A percentile compares a stretch with the other conserved stretches of the same genome.
Evolutionary conservation across 2,797 vertebrate species (phyloP).

Genomic region (Tympanoctomys barrerae): DNA sequence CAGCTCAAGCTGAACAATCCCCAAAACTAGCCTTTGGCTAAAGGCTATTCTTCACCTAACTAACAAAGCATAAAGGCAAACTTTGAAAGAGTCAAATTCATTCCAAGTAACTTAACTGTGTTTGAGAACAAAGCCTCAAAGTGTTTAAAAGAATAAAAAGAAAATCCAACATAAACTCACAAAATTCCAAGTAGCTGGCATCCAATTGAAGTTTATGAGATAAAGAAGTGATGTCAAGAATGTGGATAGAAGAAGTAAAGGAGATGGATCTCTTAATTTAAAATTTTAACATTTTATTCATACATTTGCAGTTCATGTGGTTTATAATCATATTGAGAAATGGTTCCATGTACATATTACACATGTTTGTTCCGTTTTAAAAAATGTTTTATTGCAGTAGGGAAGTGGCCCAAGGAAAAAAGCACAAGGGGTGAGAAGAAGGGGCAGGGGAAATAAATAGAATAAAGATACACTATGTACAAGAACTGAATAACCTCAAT

Average conservation of each 20-base stretch:
- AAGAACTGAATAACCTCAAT: neutral
- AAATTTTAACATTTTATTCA: neutral
- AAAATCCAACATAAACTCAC: neutral
- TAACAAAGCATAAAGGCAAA: neutral
- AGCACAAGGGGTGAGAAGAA: neutral
- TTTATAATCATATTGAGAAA: neutral
- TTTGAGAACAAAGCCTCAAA: neutral
- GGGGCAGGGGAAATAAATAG: neutral
- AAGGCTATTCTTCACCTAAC: neutral
- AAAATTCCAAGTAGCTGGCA: slow-evolving; percentile 19
- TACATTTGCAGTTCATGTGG: neutral
- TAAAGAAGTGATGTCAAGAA: neutral
- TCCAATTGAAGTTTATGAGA: neutral
- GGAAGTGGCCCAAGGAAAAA: neutral
- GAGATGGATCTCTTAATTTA: neutral
- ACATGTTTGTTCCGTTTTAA: no score
- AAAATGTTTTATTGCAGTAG: neutral
- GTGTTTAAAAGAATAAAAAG: neutral
- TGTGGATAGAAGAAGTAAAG: neutral
- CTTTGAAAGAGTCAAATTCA: neutral
- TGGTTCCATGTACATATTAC: neutral
- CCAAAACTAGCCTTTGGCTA: neutral
- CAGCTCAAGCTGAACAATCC: neutral
- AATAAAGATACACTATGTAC: neutral
- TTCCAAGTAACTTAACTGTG: neutral